Evolutionary conservation across 2,888 invertebrate species (phyloP).

Genomic region (Lepidocyrtoides sp.): DNA sequence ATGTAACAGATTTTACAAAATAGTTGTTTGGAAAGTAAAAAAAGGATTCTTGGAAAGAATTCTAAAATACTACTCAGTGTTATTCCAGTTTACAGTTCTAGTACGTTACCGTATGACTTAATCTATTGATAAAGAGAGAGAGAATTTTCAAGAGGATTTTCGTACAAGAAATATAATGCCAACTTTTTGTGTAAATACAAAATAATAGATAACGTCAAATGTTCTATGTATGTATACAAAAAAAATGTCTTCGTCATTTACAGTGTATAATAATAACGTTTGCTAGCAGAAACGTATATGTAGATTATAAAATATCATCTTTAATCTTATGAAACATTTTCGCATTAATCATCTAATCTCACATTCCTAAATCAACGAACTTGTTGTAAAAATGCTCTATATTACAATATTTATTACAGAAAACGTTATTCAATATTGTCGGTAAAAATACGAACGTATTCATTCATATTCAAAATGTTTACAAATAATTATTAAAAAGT

Average conservation of each 20-base stretch:
- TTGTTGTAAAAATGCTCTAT: slow-evolving; percentile 11
- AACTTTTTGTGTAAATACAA: neutral
- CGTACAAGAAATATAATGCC: neutral
- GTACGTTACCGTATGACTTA: neutral
- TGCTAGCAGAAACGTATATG: too few relatives aligned
- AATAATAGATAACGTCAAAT: neutral
- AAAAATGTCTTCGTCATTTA: slow-evolving; percentile 5
- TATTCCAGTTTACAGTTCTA: neutral
- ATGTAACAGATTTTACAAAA: too few relatives aligned
- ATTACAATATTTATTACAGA: neutral
- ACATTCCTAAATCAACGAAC: slow-evolving; percentile 41
- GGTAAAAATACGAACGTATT: too few relatives aligned
- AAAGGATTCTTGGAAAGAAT: neutral
- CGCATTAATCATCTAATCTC: slow-evolving; percentile 5
- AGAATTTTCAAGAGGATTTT: slow-evolving; percentile 15
- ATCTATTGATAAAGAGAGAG: neutral
- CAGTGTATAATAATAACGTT: too few relatives aligned
- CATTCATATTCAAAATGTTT: too few relatives aligned
- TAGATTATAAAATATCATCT: neutral
- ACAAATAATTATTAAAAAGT: too few relatives aligned
- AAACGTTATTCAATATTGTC: too few relatives aligned
- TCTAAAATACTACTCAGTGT: too few relatives aligned
- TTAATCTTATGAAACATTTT: neutral
- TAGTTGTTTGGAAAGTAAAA: too few relatives aligned
- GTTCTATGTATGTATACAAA: neutral